Evolutionary conservation across 1,140 invertebrate species (phyloP), one percentile per base, ranked within the genome.

Genomic region (Pteromalus puparum): DNA sequence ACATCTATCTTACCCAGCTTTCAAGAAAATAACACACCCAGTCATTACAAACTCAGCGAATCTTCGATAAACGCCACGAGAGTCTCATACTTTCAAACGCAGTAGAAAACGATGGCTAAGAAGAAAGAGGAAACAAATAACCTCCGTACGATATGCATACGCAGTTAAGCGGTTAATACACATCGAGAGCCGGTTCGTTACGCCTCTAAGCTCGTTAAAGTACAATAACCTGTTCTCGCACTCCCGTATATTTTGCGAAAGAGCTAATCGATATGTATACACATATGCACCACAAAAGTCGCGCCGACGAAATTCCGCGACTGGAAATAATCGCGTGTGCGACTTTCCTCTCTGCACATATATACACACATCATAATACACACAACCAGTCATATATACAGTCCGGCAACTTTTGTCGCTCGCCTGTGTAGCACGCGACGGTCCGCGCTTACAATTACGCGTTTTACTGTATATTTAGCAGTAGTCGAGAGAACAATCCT

Each of bases 391-490:
- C 15, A 18, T 48, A 18, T 48, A 18, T 13, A 48, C 13, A 48
- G 15, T 48, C 12, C 46, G 13, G 13, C 5, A 38, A 38, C 72
- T 74, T 74, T 34, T 9, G 28, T 28, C 15, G 30, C 13, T 30
- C n/a, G 26, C 6, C 24, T 24, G 67, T 7, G 28, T 0, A 26
- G 24, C 76, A 42, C 34, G 77, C 2, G 30, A n/a, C 28, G 34
- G 48, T 78, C 9, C 53, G 61, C 30, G 26, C 21, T 21, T 9
- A 38, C 78, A 80, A 68, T 70, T 80, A 46, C 24, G 21, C 34
- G 28, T 26, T 26, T 67, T n/a, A 42, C 78, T 42, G 61, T 80
- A 70, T 80, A 80, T 70, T 70, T 80, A 80, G n/a, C 65, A 26
- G 46, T 1, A 4, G 46, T 15, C 3, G 34, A 13, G 61, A n/a